Conservation (phyloP, 2,113 vertebrate species). For the Laticauda colubrina region DNA sequence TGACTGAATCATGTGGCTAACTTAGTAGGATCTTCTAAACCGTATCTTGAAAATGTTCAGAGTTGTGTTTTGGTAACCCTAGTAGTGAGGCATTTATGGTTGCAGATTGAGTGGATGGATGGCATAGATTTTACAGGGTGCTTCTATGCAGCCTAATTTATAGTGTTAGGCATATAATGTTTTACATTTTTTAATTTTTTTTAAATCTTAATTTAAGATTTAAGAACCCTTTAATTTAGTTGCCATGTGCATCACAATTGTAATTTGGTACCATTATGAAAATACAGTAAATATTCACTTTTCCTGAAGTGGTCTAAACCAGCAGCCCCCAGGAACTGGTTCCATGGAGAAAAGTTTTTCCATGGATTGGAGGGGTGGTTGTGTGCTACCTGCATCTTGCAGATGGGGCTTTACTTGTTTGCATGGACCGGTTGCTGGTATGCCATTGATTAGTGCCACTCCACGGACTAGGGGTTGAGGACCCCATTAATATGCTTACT, state of each 20-base stretch:
- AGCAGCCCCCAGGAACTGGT: too few relatives aligned
- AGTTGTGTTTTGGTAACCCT: not conserved
- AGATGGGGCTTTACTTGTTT: too few relatives aligned
- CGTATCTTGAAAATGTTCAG: not conserved
- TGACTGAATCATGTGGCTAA: not conserved
- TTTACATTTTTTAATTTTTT: not conserved
- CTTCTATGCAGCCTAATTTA: not conserved
- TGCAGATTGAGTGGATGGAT: not conserved
- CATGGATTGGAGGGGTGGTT: too few relatives aligned
- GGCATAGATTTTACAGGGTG: not conserved
- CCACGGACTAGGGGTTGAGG: too few relatives aligned
- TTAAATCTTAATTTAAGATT: not conserved
- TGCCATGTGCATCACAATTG: not conserved
- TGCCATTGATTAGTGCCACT: too few relatives aligned
- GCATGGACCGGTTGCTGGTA: too few relatives aligned
- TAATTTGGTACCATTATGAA: not conserved
- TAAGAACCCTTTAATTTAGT: not conserved
- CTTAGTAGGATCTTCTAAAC: not conserved
- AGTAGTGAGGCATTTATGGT: not conserved
- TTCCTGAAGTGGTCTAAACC: not conserved
- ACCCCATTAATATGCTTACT: not conserved
- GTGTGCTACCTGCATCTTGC: too few relatives aligned
- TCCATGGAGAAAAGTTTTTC: too few relatives aligned
- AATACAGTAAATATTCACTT: not conserved
- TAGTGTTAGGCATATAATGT: not conserved